phyloP scores from a whole-genome alignment of 2,797 vertebrate species.

The Sebastes taczanowskii region DNA sequence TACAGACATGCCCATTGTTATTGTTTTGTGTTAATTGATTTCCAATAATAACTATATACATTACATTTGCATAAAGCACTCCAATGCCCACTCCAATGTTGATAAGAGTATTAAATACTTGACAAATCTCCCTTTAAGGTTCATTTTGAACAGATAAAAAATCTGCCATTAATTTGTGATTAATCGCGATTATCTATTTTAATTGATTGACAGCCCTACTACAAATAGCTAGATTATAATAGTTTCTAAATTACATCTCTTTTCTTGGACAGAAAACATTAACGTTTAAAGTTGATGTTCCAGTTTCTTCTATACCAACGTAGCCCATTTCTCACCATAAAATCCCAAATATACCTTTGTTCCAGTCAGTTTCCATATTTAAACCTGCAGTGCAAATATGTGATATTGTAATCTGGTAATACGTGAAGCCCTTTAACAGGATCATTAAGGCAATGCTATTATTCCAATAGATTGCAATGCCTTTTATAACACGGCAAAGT shows the following conservation, averaged over 20 bases:
- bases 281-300: not conserved
- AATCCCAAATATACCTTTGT: not conserved
- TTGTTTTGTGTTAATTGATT: too few relatives aligned
- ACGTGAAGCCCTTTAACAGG: constrained; percentile 43
- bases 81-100: too few relatives aligned
- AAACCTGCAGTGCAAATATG: not conserved
- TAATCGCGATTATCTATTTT: rapidly evolving
- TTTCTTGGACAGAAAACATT: not conserved
- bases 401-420: constrained; percentile 16
- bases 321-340: not conserved
- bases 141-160: too few relatives aligned
- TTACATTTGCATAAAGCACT: too few relatives aligned
- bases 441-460: constrained; percentile 67
- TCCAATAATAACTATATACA: too few relatives aligned
- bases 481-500: constrained; percentile 61
- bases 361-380: not conserved
- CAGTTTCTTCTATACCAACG: not conserved
- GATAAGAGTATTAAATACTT: too few relatives aligned
- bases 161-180: too few relatives aligned
- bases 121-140: too few relatives aligned
- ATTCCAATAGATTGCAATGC: constrained; percentile 39
- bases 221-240: not conserved
- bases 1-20: too few relatives aligned
- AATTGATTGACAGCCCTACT: too few relatives aligned
- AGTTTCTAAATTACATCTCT: not conserved